Evolutionary conservation across 2,888 invertebrate species (phyloP).

Genomic region (Melikaiella ostensackeni): DNA sequence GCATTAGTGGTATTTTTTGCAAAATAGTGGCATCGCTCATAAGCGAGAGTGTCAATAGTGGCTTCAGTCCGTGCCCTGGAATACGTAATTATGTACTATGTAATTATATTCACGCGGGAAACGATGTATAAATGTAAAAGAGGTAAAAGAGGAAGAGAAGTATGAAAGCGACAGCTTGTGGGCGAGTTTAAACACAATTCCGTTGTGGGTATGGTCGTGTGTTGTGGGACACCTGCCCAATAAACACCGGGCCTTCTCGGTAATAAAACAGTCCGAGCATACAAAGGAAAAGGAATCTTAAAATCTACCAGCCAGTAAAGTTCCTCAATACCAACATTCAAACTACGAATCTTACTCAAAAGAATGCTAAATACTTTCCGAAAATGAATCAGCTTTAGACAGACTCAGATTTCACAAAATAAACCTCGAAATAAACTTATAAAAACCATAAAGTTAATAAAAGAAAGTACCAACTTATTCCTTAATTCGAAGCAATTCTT

Average conservation of each 20-base stretch:
- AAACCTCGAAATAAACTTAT: not conserved
- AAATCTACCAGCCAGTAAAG: constrained; percentile 40
- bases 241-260: constrained; percentile 52
- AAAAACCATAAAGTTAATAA: not conserved
- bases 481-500: not conserved
- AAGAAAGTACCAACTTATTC: not conserved
- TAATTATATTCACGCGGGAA: constrained; percentile 2
- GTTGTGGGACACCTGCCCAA: constrained; percentile 61
- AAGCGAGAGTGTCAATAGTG: too few relatives aligned
- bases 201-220: constrained; percentile 45
- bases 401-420: not conserved
- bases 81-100: not conserved
- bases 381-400: not conserved
- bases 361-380: not conserved
- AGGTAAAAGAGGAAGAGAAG: constrained; percentile 49
- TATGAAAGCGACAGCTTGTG: constrained; percentile 64
- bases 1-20: too few relatives aligned
- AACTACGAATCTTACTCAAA: constrained; percentile 14
- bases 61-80: too few relatives aligned
- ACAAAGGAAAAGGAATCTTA: constrained; percentile 39
- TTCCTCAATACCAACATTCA: constrained; percentile 22
- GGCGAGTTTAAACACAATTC: constrained; percentile 62
- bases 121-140: constrained; percentile 48
- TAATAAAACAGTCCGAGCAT: constrained; percentile 35
- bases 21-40: too few relatives aligned